Evolutionary conservation across 2,113 vertebrate species (phyloP), one percentile per base, ranked within the genome.

Genomic region (Dasyurus viverrinus): DNA sequence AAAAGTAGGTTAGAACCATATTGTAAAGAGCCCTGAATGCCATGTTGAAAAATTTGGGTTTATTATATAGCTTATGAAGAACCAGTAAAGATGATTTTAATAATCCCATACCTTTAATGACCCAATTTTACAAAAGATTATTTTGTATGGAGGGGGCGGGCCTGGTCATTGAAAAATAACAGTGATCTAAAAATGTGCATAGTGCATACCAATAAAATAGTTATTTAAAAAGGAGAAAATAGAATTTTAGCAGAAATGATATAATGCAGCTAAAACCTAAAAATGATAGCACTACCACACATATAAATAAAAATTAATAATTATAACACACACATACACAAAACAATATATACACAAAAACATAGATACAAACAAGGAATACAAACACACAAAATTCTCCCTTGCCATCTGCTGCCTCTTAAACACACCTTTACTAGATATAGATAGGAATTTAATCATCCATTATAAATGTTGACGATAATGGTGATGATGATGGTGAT

Each of bases 401-500:
- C 46, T 52, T 23, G 68, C 68, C 12, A 84, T 46, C 47, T 92
- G 48, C 42, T 84, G n/a, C 36, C 16, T 23, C 9, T 11, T 19
- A 25, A 92, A 50, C 47, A 27, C 26, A 36, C 7, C 68, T 92
- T 53, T 53, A 27, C 23, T 30, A 1, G 0, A 11, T 53, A 24
- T 27, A 52, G 6, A 46, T 30, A 25, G 7, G 1, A 84, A 84
- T 84, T 84, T 42, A 84, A 42, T 42, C 19, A 42, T n/a, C n/a
- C 36, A n/a, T 50, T 53, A 2, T 4, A 7, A 54, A 36, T 68
- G 57, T 26, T 42, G 24, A 3, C 26, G 50, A 0, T 93, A 53
- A 27, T 3, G 2, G 4, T 7, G 4, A 8, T 4, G 1, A 3
- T 4, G 54, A 36, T 8, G 52, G 50, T 10, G 3, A 25, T 26